These are phyloP conservation scores for Drosophila pseudoobscura DNA, from an alignment of 1,140 invertebrate genomes.

Conservation along the genomic window DNA sequence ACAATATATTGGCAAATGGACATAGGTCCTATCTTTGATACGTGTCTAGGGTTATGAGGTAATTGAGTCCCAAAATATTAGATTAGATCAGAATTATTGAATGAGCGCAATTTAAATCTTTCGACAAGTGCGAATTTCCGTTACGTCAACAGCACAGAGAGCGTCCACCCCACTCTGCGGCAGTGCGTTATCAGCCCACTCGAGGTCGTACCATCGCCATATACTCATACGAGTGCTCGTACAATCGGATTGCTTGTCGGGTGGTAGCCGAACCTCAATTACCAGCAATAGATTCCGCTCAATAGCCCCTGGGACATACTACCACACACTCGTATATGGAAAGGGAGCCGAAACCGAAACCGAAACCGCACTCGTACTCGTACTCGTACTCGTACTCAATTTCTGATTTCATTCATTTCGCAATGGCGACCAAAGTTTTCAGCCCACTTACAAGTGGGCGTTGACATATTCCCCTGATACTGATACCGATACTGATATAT, in stretches of 20 bases:
- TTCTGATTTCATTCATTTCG: slow-evolving; percentile 5
- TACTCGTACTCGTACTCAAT: too few relatives aligned
- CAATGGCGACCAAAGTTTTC: slow-evolving; percentile 26
- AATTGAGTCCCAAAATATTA: slow-evolving; percentile 45
- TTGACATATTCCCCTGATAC: slow-evolving; percentile 31
- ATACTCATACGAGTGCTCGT: slow-evolving; percentile 5
- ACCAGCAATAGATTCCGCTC: slow-evolving; percentile 34
- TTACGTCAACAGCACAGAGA: slow-evolving; percentile 26
- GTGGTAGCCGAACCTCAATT: neutral
- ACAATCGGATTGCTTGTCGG: slow-evolving; percentile 42
- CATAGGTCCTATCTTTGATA: neutral
- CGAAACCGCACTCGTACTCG: neutral
- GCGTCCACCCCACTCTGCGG: too few relatives aligned
- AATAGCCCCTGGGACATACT: slow-evolving; percentile 33
- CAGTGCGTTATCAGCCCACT: too few relatives aligned
- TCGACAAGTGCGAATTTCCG: slow-evolving; percentile 67
- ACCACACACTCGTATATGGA: too few relatives aligned
- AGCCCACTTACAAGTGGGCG: slow-evolving; percentile 62
- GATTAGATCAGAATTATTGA: slow-evolving; percentile 35
- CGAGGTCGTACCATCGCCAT: neutral
- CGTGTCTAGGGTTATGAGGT: slow-evolving; percentile 26
- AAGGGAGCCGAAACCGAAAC: slow-evolving; percentile 7
- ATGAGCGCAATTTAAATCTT: slow-evolving; percentile 46
- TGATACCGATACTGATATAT: slow-evolving; percentile 1
- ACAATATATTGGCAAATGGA: neutral